Percentiles rank a stretch among this genome's conserved stretches.
These are phyloP conservation scores for Prionailurus bengalensis DNA, from an alignment of 2,113 vertebrate genomes.

Conservation along the genomic window DNA sequence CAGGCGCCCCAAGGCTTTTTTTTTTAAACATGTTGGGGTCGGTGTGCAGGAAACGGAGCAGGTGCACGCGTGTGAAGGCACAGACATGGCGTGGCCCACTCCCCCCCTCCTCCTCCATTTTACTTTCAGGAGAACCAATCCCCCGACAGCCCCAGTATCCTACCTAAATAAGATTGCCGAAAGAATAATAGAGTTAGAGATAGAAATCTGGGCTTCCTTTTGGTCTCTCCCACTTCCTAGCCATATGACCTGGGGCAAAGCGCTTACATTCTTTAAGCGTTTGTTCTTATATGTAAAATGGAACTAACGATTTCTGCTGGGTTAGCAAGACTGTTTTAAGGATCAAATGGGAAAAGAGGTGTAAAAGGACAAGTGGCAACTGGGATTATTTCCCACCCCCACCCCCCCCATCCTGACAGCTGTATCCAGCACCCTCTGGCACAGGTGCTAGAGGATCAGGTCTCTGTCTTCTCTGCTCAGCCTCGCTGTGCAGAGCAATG, in stretches of 20 bases:
- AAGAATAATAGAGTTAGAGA: not conserved
- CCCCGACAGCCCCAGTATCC: not conserved
- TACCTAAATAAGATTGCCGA: not conserved
- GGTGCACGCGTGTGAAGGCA: not conserved
- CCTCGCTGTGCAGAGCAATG: not conserved
- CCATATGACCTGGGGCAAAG: not conserved
- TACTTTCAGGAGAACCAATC: not conserved
- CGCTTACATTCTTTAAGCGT: not conserved
- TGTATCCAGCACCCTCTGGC: not conserved
- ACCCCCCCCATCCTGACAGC: not conserved
- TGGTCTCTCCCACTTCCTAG: not conserved
- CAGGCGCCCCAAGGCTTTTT: not conserved
- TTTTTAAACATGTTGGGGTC: not conserved
- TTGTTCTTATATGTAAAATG: not conserved
- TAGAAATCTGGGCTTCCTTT: not conserved
- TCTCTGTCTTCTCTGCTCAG: not conserved
- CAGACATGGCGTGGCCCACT: too few relatives aligned
- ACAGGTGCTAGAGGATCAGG: not conserved
- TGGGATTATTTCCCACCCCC: not conserved
- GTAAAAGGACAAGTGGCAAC: not conserved
- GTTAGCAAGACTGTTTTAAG: not conserved
- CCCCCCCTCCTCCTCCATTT: not conserved
- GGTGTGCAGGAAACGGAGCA: not conserved
- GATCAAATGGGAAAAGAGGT: conserved; percentile 18
- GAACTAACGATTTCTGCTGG: not conserved